Conservation (phyloP, 1,140 invertebrate species). For the Zaprionus nigranus region DNA sequence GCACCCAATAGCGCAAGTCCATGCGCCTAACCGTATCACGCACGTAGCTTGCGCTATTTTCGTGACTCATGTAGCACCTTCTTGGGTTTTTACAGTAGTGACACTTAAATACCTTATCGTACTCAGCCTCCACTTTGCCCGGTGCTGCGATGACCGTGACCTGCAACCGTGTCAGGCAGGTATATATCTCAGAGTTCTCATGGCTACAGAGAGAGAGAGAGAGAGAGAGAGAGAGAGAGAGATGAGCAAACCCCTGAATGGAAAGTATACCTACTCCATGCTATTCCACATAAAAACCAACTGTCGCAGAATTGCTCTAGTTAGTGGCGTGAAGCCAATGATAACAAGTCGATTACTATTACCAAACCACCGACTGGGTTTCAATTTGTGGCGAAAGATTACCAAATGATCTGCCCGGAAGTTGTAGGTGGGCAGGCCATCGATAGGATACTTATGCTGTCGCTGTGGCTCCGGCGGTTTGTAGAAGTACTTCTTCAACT, state of each 20-base stretch:
- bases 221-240: not conserved
- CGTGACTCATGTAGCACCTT: slow-evolving; percentile 49
- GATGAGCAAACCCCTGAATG: not conserved
- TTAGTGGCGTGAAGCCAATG: slow-evolving; percentile 51
- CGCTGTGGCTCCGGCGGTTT: no score
- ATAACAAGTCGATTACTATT: slow-evolving; percentile 56
- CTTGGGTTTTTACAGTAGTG: slow-evolving; percentile 18
- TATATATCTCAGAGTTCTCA: slow-evolving; percentile 53
- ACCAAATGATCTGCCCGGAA: slow-evolving; percentile 42
- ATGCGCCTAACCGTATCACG: slow-evolving; percentile 56
- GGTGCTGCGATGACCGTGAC: slow-evolving; percentile 54
- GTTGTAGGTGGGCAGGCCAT: slow-evolving; percentile 12
- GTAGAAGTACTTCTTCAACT: slow-evolving; percentile 28
- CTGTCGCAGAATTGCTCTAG: slow-evolving; percentile 64
- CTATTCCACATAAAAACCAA: slow-evolving; percentile 68
- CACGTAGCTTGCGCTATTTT: slow-evolving; percentile 51
- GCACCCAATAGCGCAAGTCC: slow-evolving; percentile 64
- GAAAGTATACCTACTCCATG: slow-evolving; percentile 51
- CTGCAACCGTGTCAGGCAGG: slow-evolving; percentile 50
- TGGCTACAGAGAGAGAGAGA: slow-evolving; percentile 23
- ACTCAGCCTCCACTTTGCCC: slow-evolving; percentile 66
- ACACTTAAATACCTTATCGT: slow-evolving; percentile 63
- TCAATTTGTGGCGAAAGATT: slow-evolving; percentile 61
- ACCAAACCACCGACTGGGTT: slow-evolving; percentile 57
- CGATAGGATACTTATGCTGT: not conserved